phyloP scores from a whole-genome alignment of 2,888 invertebrate species.

The Candidula unifasciata region DNA sequence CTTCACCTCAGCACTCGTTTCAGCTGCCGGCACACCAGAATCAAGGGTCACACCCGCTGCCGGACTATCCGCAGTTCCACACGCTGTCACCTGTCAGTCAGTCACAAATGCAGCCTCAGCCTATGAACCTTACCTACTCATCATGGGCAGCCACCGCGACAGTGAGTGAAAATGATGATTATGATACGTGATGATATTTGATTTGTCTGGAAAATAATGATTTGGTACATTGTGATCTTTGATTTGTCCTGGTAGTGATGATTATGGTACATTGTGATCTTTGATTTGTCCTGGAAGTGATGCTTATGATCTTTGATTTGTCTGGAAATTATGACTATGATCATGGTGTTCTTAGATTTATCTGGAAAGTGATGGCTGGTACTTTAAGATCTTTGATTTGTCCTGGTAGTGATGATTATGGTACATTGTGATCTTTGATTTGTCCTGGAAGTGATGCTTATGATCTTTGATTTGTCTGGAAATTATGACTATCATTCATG shows the following conservation, averaged over 20 bases:
- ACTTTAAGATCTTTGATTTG: no score
- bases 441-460: no score
- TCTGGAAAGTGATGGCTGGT: background rate
- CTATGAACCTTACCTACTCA: slow-evolving; percentile 43
- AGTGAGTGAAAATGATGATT: slow-evolving; percentile 33
- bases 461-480: no score
- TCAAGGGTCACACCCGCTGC: background rate
- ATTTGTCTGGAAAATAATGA: background rate
- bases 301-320: no score
- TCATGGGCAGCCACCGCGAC: slow-evolving; percentile 18
- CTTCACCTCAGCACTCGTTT: slow-evolving; percentile 4
- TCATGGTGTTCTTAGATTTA: slow-evolving; percentile 18
- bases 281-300: no score
- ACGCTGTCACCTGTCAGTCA: background rate
- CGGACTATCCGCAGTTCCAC: background rate
- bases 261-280: no score
- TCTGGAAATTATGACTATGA: slow-evolving; percentile 45
- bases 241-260: no score
- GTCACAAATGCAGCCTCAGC: slow-evolving; percentile 29
- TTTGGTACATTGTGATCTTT: no score
- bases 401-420: no score
- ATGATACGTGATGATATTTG: slow-evolving; percentile 38
- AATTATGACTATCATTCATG: slow-evolving; percentile 47
- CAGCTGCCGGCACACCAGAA: background rate
- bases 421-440: no score